Evolutionary conservation across 2,113 vertebrate genomes (phyloP).

Genomic region (Lonchura striata): DNA sequence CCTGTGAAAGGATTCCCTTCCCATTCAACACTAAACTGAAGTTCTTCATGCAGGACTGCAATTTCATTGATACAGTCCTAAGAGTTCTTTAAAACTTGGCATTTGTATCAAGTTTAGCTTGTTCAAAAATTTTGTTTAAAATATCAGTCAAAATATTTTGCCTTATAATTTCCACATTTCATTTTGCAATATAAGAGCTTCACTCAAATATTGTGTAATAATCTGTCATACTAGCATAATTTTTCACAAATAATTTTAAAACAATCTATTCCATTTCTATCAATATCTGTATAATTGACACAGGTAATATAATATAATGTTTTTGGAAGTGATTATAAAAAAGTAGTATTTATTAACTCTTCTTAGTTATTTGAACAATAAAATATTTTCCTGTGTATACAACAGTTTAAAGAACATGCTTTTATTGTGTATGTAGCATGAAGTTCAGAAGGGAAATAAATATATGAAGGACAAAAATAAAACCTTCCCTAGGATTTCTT

Average conservation of each 20-base stretch:
- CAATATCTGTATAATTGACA: neutral
- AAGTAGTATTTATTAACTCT: neutral
- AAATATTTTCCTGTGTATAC: neutral
- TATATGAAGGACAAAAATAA: neutral
- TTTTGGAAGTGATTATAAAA: neutral
- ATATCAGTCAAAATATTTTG: neutral
- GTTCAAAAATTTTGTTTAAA: neutral
- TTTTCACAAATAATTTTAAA: neutral
- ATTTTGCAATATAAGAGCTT: neutral
- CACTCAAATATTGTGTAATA: neutral
- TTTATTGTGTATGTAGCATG: neutral
- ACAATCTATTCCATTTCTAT: too few relatives aligned
- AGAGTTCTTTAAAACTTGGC: neutral
- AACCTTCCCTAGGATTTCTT: neutral
- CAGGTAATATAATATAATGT: neutral
- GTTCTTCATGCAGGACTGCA: neutral
- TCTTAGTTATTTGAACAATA: neutral
- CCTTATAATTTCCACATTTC: neutral
- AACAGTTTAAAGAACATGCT: neutral
- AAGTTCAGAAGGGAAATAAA: neutral
- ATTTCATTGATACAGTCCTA: neutral
- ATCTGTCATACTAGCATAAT: neutral
- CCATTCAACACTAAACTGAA: fast-evolving
- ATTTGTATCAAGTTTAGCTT: neutral
- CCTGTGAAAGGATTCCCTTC: neutral